Conservation (phyloP, 2,113 vertebrate genomes). For the Suricata suricatta region DNA sequence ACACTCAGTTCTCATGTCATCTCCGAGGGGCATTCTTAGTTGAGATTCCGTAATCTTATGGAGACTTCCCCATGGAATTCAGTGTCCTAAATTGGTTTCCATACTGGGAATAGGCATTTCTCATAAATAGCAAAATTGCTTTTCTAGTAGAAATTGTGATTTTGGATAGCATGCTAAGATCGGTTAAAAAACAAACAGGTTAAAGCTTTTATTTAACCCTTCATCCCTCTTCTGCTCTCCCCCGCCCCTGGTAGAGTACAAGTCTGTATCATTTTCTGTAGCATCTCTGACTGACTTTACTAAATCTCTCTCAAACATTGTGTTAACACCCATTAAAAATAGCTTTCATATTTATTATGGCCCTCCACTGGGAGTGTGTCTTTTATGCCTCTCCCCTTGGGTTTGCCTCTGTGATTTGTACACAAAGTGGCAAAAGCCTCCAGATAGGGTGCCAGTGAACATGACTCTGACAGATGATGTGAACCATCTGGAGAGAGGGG, state of each 20-base stretch:
- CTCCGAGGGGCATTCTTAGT: not conserved
- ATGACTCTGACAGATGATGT: not conserved
- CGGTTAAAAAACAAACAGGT: not conserved
- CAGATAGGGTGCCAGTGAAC: not conserved
- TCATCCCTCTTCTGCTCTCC: not conserved
- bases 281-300: not conserved
- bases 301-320: not conserved
- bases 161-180: conserved; percentile 1
- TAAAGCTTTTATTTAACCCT: not conserved
- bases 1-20: not conserved
- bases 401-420: not conserved
- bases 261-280: not conserved
- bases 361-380: not conserved
- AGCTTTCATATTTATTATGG: not conserved
- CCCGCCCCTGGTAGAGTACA: no score
- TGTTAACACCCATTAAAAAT: not conserved
- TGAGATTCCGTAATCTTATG: not conserved
- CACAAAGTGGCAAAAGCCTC: not conserved
- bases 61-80: not conserved
- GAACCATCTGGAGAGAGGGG: not conserved
- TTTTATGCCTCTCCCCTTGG: not conserved
- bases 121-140: not conserved
- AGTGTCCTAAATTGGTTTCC: not conserved
- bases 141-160: conserved; percentile 24
- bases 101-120: not conserved